Percentiles rank a stretch among this genome's conserved stretches.
Conservation (phyloP, 2,113 vertebrate genomes). For the Serranochromis macrocephalus region DNA sequence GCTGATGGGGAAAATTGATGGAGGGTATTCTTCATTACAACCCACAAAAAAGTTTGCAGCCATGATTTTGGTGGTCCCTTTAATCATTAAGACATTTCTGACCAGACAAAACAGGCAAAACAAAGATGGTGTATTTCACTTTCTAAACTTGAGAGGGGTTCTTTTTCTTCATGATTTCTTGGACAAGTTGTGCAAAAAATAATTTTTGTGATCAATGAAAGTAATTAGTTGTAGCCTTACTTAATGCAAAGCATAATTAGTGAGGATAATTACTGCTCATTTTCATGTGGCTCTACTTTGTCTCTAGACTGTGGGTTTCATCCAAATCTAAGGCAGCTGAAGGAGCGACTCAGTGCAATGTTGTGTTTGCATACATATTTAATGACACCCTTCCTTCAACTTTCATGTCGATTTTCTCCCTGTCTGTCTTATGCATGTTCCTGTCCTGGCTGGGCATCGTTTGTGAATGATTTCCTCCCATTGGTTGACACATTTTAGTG, state of each 20-base stretch:
- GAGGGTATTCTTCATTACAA: background rate
- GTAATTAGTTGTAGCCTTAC: background rate
- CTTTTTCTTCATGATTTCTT: background rate
- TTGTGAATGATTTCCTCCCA: conserved; percentile 31
- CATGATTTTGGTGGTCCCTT: background rate
- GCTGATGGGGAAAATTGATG: background rate
- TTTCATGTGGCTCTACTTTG: conserved; percentile 13
- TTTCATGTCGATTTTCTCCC: background rate
- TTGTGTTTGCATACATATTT: conserved; percentile 43
- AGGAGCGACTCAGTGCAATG: background rate
- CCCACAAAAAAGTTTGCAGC: background rate
- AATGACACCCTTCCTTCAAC: background rate
- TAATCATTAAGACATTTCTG: background rate
- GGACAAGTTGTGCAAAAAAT: background rate
- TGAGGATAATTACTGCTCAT: conserved; percentile 12
- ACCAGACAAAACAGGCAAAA: background rate
- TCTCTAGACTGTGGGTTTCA: background rate
- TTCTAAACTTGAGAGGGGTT: background rate
- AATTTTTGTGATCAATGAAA: background rate
- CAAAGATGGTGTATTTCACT: background rate
- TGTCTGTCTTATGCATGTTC: background rate
- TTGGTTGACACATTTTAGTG: conserved; percentile 24
- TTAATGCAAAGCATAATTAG: conserved; percentile 19
- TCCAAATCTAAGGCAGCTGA: background rate
- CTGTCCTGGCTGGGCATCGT: conserved; percentile 1